Base-by-base conservation (phyloP, 1,140 invertebrate species). In the Tetramorium simillimum region DNA sequence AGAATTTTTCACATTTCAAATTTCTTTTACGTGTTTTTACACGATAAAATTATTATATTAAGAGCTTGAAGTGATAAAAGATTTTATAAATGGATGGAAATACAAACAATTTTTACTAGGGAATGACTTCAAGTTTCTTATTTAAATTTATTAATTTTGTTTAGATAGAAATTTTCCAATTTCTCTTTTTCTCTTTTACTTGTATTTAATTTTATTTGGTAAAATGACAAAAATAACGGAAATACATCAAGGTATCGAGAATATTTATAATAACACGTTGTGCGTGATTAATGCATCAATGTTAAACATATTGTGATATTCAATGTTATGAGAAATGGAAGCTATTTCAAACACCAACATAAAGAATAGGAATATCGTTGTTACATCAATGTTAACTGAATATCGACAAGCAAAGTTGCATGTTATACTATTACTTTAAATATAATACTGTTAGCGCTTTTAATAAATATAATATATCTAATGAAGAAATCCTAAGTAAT, bases 251-350 rank as follows among this genome's bases (percentile, higher is more conserved):
- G 37, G 2, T 21, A 53, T 73, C 9, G 40, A 53, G 16, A 72
- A 72, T 56, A 6, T 28, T 14, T 56, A 53, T 21, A 37, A 28
- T 10, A 1, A 37, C 9, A 53, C 10, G 18, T 51, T 70, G 9
- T 72, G 24, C 46, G 33, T 72, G 9, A 67, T 37, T 73, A 72
- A 73, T 28, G 28, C 16, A 21, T 73, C 51, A n/a, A 73, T n/a
- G 5, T 73, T 73, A 53, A 73, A 56, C 16, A 16, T 73, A 73
- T 73, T n/a, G 18, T 56, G 70, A 73, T 73, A 73, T 56, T 33
- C 33, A 56, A 40, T 5, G 12, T 56, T 75, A 58, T 40, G 33
- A 58, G 51, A 75, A 21, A 58, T 33, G 16, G n/a, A 51, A 53
- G 6, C 49, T 75, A 75, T 75, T 75, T 53, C 12, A 21, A n/a